Base-by-base conservation (phyloP, 2,797 vertebrate species). In the Girardinus metallicus region DNA sequence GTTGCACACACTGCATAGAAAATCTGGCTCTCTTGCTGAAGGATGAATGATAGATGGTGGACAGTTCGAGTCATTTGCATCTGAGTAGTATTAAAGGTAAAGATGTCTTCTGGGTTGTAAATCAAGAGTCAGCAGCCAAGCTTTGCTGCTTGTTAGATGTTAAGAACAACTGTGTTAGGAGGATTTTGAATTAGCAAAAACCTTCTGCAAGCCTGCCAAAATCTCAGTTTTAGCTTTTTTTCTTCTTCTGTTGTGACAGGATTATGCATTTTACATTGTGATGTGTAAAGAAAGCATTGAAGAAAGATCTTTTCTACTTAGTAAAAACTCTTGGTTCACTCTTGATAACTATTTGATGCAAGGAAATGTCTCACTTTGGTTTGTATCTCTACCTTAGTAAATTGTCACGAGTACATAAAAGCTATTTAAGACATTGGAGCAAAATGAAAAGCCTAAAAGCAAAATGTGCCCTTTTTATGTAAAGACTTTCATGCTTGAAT, bases 401-500 rank as follows among this genome's bases (percentile, higher is more conserved):
- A 26, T 53, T 70, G 60, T 70, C n/a, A 51, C 5, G 0, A 41
- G 15, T 49, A n/a, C 64, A 43, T 51, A 77, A 51, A 77, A 77
- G 36, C 62, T 77, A 3, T 44, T 78, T 23, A 57, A 72, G 51
- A 57, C 64, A 71, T 29, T 44, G 39, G 53, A 29, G 53, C 39
- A 23, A 71, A 66, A 43, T 51, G 2, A 31, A 78, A 71, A 72
- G n/a, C 66, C 29, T 66, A 23, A 80, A 66, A 31, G n/a, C 60
- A 53, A 43, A 66, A 74, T 23, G 36, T 74, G 15, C 26, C 31
- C 55, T 66, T 39, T 68, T 74, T 64, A 80, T 80, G 41, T 49
- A 87, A 81, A 84, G 76, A 79, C 29, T 70, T 60, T 53, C 46
- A 26, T 76, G 62, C 51, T 49, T 74, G 53, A 75, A 73, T 74